Evolutionary conservation across 37 sponge, comb jelly and placozoan species (phyloP).

Genomic region (Agelas oroides): DNA sequence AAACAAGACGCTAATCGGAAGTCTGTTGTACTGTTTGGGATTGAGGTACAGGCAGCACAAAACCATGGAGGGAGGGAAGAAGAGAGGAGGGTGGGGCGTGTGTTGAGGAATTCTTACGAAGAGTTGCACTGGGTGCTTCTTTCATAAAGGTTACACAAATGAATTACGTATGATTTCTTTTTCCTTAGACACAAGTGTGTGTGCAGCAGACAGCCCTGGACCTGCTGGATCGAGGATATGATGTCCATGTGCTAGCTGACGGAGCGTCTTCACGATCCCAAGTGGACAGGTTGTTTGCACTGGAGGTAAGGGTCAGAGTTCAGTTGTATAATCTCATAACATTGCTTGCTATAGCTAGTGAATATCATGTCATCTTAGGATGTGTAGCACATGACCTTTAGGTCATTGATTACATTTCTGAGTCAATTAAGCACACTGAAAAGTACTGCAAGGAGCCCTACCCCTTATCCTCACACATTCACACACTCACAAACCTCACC

Average conservation of each 20-base stretch:
- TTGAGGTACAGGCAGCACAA: slow-evolving; percentile 76
- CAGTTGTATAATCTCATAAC: too few relatives aligned
- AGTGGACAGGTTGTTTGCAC: slow-evolving; percentile 90
- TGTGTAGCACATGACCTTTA: too few relatives aligned
- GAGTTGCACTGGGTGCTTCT: too few relatives aligned
- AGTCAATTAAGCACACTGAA: too few relatives aligned
- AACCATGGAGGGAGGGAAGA: too few relatives aligned
- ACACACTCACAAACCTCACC: slow-evolving; percentile 10
- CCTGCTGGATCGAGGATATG: slow-evolving; percentile 81
- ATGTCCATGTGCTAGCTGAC: slow-evolving; percentile 97
- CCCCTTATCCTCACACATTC: slow-evolving; percentile 7
- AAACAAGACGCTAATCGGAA: slow-evolving; percentile 54
- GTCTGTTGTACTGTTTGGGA: slow-evolving; percentile 96
- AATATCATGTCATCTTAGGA: too few relatives aligned
- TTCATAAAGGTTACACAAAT: too few relatives aligned
- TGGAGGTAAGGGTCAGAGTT: slow-evolving; percentile 86
- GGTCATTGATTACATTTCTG: too few relatives aligned
- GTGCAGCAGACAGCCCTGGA: slow-evolving; percentile 97
- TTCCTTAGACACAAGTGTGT: slow-evolving; percentile 93
- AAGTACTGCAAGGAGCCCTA: not conserved
- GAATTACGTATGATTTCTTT: too few relatives aligned
- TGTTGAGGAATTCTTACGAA: too few relatives aligned
- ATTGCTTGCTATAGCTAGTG: too few relatives aligned
- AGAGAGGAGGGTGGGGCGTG: too few relatives aligned
- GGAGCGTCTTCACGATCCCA: slow-evolving; percentile 89